phyloP scores from a whole-genome alignment of 2,888 invertebrate genomes.

The Ornithoptera priamus region DNA sequence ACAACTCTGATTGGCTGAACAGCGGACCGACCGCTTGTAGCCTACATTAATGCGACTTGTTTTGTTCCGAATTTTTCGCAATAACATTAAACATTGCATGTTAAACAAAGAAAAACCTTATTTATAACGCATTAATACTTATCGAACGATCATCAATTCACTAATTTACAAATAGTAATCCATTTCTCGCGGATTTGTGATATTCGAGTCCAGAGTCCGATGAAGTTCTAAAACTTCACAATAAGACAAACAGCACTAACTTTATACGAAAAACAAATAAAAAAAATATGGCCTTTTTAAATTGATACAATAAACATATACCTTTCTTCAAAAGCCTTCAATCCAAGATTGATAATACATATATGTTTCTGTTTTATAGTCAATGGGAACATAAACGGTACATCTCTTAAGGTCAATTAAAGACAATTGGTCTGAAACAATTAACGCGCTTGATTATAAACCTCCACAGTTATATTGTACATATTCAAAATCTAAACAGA shows the following conservation, averaged over 20 bases:
- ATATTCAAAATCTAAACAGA: background rate
- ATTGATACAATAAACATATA: background rate
- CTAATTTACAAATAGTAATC: no score
- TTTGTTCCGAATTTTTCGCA: conserved; percentile 43
- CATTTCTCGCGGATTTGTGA: no score
- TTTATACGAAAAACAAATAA: no score
- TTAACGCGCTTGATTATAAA: background rate
- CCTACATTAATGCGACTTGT: conserved; percentile 37
- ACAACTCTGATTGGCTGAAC: conserved; percentile 64
- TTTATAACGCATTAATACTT: background rate
- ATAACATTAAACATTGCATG: conserved; percentile 14
- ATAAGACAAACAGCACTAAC: no score
- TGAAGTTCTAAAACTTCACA: no score
- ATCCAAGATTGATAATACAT: conserved; percentile 1
- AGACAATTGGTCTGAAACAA: background rate
- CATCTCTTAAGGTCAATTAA: conserved; percentile 25
- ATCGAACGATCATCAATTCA: background rate
- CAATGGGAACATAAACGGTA: conserved; percentile 13
- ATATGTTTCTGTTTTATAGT: background rate
- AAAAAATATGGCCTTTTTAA: no score
- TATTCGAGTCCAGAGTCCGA: no score
- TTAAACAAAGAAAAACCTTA: background rate
- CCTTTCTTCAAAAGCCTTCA: conserved; percentile 17
- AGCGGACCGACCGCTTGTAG: conserved; percentile 43
- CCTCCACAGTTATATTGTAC: background rate